Evolutionary conservation across 1,140 invertebrate species (phyloP).

Genomic region (Sarcophaga bullata): DNA sequence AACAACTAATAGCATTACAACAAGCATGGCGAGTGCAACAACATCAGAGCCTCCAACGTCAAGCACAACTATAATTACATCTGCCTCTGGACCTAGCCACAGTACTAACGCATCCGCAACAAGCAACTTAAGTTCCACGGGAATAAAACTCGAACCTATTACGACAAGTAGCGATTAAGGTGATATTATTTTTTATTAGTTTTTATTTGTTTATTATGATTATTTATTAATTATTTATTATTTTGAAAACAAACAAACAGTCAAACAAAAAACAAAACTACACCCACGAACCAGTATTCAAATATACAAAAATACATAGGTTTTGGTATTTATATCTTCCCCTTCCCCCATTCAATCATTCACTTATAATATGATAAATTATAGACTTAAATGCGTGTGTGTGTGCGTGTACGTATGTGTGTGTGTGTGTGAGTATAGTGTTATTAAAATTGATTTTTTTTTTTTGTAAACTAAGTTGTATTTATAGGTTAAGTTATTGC

Average conservation of each 20-base stretch:
- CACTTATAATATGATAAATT: too few relatives aligned
- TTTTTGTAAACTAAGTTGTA: too few relatives aligned
- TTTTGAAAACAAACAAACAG: background rate
- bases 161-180: conserved; percentile 65
- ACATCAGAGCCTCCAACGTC: conserved; percentile 43
- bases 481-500: too few relatives aligned
- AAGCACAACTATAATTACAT: background rate
- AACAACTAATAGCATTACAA: conserved; percentile 44
- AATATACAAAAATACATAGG: background rate
- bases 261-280: background rate
- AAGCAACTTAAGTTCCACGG: conserved; percentile 47
- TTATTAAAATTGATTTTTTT: too few relatives aligned
- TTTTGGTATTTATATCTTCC: too few relatives aligned
- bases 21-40: conserved; percentile 35
- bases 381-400: too few relatives aligned
- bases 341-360: too few relatives aligned
- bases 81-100: background rate
- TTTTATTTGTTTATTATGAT: background rate
- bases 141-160: conserved; percentile 69
- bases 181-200: background rate
- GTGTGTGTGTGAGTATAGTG: too few relatives aligned
- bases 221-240: background rate
- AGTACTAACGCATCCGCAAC: conserved; percentile 39
- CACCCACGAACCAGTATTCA: background rate
- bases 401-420: too few relatives aligned